Evolutionary conservation across 2,888 invertebrate species (phyloP), one percentile per base, ranked within the genome.

Genomic region (Pedicia rivosa): DNA sequence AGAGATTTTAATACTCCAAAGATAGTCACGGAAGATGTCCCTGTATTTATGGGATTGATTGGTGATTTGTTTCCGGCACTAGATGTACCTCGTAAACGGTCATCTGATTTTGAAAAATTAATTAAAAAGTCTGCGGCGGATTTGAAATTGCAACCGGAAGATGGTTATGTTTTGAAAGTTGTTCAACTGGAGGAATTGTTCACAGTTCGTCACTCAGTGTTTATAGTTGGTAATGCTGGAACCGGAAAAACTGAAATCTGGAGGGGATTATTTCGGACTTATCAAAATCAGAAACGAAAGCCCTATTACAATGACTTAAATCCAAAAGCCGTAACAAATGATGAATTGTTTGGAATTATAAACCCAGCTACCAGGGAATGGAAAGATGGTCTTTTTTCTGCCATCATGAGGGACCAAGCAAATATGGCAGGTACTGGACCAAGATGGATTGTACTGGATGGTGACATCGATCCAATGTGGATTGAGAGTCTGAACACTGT

Each of bases 401-500:
- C 83, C 0, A 74, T 94, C 36, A 92, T 95, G 84, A 66, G 94
- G 43, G 92, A 94, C 51, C 81, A 90, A 65, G 84, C 91, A 3
- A 90, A 91, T 55, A 70, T 90, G 71, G 63, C 73, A 1, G 80
- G 80, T 0, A 78, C 81, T 46, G 78, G 78, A 8, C 82, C 86
- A 1, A 91, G 91, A 55, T 95, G 94, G 94, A 88, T 95, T 46
- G 80, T 94, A 15, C 68, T 92, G 34, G 94, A 95, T 56, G 94
- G 94, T 6, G 92, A 94, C 56, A 94, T 94, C 46, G 59, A 59
- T 46, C 59, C 59, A 37, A 57, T 59, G 56, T 95, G 94, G 94
- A 94, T 95, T 50, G 94, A 95, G 62, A 91, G 90, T 15, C 69
- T 95, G 16, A 95, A 95, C 55, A 94, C 94, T 12, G 73, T 94